Conservation (phyloP, 2,797 vertebrate species). For the Leuciscus waleckii region DNA sequence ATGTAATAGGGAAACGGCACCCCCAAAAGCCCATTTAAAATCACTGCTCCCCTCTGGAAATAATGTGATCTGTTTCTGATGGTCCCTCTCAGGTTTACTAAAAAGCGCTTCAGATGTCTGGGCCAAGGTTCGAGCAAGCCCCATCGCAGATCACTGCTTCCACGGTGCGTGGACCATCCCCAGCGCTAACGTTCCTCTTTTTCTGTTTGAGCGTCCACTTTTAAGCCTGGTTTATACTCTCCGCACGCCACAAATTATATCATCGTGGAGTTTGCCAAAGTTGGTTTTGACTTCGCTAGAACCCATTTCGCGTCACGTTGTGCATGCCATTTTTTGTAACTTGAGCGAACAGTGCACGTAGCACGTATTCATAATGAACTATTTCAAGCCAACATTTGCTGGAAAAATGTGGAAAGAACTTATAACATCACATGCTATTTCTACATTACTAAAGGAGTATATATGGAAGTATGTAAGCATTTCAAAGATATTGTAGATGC, state of each 20-base stretch:
- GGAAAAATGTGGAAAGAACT: background rate
- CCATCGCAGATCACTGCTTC: slow-evolving; percentile 74
- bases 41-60: slow-evolving; percentile 32
- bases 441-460: background rate
- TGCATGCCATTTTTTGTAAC: background rate
- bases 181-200: slow-evolving; percentile 44
- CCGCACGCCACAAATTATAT: background rate
- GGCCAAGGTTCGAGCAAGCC: slow-evolving; percentile 68
- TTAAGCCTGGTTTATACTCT: background rate
- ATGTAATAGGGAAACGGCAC: background rate
- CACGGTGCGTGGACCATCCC: slow-evolving; percentile 76
- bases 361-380: background rate
- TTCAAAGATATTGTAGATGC: background rate
- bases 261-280: background rate
- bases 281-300: background rate
- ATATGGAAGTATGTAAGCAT: background rate
- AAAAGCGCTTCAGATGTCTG: slow-evolving; percentile 78
- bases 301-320: background rate
- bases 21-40: background rate
- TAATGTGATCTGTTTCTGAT: slow-evolving; percentile 62
- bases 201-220: slow-evolving; percentile 47
- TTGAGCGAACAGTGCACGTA: background rate
- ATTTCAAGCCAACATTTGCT: background rate
- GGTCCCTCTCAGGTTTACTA: slow-evolving; percentile 73
- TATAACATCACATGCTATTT: background rate